phyloP scores from a whole-genome alignment of 2,797 vertebrate species.

The Merluccius polli region DNA sequence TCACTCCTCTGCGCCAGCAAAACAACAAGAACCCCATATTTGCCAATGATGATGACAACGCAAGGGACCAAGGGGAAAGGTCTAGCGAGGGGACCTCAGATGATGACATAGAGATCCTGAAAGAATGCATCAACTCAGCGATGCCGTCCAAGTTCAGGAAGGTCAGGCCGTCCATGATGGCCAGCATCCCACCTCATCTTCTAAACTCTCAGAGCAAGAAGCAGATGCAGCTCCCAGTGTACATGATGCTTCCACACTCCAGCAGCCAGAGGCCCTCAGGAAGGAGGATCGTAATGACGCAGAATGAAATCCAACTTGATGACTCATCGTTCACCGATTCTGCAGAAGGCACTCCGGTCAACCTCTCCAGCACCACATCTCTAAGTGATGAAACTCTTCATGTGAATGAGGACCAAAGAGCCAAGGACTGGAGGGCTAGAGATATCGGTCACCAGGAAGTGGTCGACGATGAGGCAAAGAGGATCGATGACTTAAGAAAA shows the following conservation, averaged over 20 bases:
- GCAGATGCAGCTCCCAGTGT: constrained; percentile 82
- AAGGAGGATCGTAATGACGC: constrained; percentile 67
- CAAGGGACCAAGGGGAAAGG: constrained; percentile 67
- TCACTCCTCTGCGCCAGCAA: constrained; percentile 86
- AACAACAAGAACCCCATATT: constrained; percentile 74
- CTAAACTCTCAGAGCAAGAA: constrained; percentile 78
- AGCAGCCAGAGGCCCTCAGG: constrained; percentile 68
- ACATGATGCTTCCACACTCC: constrained; percentile 90
- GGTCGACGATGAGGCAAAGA: constrained; percentile 67
- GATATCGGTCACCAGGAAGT: constrained; percentile 65
- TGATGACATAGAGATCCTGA: constrained; percentile 91
- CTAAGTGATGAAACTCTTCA: constrained; percentile 92
- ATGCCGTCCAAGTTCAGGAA: constrained; percentile 93
- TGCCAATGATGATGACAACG: constrained; percentile 74
- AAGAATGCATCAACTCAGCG: constrained; percentile 93
- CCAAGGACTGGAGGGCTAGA: constrained; percentile 58
- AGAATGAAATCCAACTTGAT: constrained; percentile 76
- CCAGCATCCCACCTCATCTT: constrained; percentile 75
- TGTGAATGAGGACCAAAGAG: constrained; percentile 66
- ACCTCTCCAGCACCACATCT: constrained; percentile 90
- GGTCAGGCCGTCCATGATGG: constrained; percentile 82
- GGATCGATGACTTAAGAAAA: constrained; percentile 76
- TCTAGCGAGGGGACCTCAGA: constrained; percentile 83
- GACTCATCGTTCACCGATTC: constrained; percentile 90
- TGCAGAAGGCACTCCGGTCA: constrained; percentile 85